phyloP scores from a whole-genome alignment of 2,888 invertebrate species.

The Philopedon plagiatum region DNA sequence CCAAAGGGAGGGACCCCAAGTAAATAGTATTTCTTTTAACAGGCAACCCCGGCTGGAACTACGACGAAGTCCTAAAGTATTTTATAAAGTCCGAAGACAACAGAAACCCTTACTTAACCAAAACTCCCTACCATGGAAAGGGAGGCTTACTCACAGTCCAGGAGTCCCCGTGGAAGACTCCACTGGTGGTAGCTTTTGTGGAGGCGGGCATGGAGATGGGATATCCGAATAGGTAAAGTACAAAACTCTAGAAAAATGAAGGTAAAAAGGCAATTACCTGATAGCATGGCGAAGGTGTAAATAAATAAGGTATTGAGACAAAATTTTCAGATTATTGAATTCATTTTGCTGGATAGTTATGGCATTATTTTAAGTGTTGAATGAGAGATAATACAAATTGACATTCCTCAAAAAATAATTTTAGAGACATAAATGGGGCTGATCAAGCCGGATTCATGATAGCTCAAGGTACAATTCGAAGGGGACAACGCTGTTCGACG shows the following conservation, averaged over 20 bases:
- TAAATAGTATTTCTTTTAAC: neutral
- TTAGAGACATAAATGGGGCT: constrained; percentile 84
- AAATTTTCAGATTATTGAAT: too few species aligned
- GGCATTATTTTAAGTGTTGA: too few species aligned
- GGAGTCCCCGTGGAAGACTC: constrained; percentile 89
- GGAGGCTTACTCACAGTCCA: constrained; percentile 84
- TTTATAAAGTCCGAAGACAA: constrained; percentile 93
- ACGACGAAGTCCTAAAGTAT: constrained; percentile 86
- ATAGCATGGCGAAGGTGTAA: too few species aligned
- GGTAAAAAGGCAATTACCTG: too few species aligned
- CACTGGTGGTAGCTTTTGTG: constrained; percentile 85
- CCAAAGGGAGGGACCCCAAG: too few species aligned
- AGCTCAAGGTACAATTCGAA: constrained; percentile 86
- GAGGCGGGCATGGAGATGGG: constrained; percentile 87
- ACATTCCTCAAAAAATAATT: too few species aligned
- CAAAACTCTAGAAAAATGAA: too few species aligned
- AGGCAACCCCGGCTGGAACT: constrained; percentile 93
- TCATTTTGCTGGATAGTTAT: too few species aligned
- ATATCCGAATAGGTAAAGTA: constrained; percentile 71
- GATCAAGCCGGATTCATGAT: constrained; percentile 87
- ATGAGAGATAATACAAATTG: too few species aligned
- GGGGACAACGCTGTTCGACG: constrained; percentile 85
- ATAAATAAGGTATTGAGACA: too few species aligned
- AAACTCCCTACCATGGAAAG: constrained; percentile 78
- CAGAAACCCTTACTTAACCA: constrained; percentile 85